Evolutionary conservation across 2,797 vertebrate species (phyloP), one percentile per base, ranked within the genome.

Genomic region (Protosalanx chinensis): DNA sequence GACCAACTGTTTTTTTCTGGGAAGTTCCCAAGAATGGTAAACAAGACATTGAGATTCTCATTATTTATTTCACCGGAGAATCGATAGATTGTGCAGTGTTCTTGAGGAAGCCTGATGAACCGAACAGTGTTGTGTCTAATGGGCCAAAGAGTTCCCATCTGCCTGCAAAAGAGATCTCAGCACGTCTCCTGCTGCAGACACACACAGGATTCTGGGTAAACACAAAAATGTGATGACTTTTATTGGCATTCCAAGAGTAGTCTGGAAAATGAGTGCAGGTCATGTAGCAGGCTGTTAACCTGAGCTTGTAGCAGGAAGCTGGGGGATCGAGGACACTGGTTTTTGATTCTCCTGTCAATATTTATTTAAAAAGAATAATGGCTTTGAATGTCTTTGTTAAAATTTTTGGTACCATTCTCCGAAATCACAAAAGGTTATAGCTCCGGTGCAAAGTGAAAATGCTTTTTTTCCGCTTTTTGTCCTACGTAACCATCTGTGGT

Each of bases 131-230:
- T 85, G 83, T 74, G 86, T 80, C 83, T 91, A 91, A 92, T 92
- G 90, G 89, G 85, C 84, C 90, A 69, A 35, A 85, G 88, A 88
- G 79, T 83, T 87, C 82, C 90, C 91, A 91, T 89, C 90, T 92
- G 91, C 85, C 88, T 85, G 88, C 73, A 84, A 86, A 87, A 87
- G 82, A 88, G 81, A 88, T 89, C 82, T 87, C 86, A 82, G 80
- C 67, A 71, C 80, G 84, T 76, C 74, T 71, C 74, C 79, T 70
- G 69, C 74, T 69, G 13, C 79, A 33, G 32, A 33, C 79, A 82
- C 80, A 82, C 76, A 76, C 74, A 77, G 81, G 76, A 81, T 78
- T 74, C 78, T 57, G 76, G 76, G 61, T 66, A 37, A 70, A 82
- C 68, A 80, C 32, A 27, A 81, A 88, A 87, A 74, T 57, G 66